Percentiles rank a stretch among this genome's conserved stretches.
Conservation (phyloP, 2,113 vertebrate genomes). For the Puffinus mauretanicus region DNA sequence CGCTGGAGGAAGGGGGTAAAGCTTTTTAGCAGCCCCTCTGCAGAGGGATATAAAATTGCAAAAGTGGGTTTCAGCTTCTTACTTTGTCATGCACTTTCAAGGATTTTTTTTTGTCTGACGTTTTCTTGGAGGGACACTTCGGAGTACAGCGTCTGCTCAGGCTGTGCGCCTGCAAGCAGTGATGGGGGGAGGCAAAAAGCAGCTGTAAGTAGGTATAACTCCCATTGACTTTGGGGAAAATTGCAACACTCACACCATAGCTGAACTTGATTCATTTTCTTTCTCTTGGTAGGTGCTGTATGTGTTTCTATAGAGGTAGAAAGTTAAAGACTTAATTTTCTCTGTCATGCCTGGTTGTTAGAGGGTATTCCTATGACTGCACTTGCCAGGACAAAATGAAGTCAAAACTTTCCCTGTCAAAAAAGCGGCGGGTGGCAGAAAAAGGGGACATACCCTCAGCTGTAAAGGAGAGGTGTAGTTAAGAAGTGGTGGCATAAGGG, state of each 20-base stretch:
- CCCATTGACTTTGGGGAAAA: background rate
- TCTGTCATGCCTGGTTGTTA: background rate
- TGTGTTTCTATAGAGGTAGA: background rate
- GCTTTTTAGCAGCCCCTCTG: background rate
- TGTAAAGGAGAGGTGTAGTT: background rate
- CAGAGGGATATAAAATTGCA: background rate
- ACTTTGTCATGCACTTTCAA: background rate
- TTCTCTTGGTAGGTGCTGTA: background rate
- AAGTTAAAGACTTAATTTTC: conserved; percentile 36
- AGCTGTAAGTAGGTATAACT: background rate
- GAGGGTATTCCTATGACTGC: background rate
- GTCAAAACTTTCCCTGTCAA: conserved; percentile 22
- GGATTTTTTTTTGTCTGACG: background rate
- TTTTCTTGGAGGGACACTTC: background rate
- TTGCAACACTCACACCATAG: background rate
- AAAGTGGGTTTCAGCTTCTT: background rate
- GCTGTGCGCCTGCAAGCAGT: background rate
- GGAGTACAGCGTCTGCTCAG: background rate
- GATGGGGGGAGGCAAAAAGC: background rate
- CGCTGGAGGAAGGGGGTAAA: background rate
- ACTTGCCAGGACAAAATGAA: background rate
- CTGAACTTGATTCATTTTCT: background rate
- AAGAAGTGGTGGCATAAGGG: background rate
- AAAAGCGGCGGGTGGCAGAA: background rate
- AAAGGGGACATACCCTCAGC: background rate